Evolutionary conservation across 2,797 vertebrate species (phyloP).

Genomic region (Cynodonichthys magdalenae): DNA sequence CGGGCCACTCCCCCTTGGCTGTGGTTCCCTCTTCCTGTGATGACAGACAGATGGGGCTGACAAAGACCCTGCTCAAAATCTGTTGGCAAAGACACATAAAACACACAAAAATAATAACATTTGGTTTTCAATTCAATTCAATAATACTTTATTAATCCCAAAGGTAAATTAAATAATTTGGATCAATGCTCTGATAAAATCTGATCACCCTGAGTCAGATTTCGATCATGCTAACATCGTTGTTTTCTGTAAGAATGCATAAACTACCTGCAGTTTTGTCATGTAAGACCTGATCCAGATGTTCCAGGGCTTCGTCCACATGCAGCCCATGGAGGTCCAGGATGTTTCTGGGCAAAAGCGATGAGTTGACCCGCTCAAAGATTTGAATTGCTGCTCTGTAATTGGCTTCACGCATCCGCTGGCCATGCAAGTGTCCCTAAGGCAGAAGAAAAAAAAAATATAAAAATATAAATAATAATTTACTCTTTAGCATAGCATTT

Average conservation of each 20-base stretch:
- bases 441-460: conserved; percentile 3
- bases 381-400: conserved; percentile 90
- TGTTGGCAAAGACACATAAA: conserved; percentile 65
- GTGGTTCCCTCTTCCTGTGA: conserved; percentile 98
- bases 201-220: no score
- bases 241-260: background rate
- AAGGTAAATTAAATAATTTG: no score
- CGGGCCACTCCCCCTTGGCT: conserved; percentile 96
- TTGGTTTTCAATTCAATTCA: no score
- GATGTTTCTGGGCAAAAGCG: conserved; percentile 91
- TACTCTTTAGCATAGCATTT: no score
- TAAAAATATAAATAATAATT: no score
- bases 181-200: no score
- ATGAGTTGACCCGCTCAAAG: conserved; percentile 92
- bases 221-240: no score
- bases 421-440: conserved; percentile 90
- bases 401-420: conserved; percentile 94
- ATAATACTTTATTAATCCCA: no score
- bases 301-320: conserved; percentile 90
- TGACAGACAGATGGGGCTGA: conserved; percentile 90
- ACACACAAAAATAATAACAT: no score
- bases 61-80: conserved; percentile 89
- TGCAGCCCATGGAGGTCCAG: conserved; percentile 98
- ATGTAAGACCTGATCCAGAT: conserved; percentile 85
- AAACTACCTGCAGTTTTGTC: conserved; percentile 87